Evolutionary conservation across 2,113 vertebrate species (phyloP), one percentile per base, ranked within the genome.

Genomic region (Mellivora capensis): DNA sequence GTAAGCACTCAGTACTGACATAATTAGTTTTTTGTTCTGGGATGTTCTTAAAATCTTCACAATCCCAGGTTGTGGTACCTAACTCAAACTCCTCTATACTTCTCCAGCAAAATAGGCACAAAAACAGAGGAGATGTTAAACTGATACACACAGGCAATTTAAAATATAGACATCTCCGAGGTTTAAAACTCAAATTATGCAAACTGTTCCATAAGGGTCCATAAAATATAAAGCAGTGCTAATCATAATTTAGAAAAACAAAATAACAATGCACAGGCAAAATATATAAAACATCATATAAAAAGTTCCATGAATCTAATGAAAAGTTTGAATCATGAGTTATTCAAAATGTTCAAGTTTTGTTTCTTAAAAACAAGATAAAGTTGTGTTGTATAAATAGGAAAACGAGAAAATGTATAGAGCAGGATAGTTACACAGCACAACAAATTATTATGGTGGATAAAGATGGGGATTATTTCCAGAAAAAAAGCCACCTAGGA

Each of bases 51-150:
- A 80, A 62, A 64, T 87, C 92, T 93, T 71, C n/a, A 93, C 39
- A 96, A 90, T 88, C 81, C 37, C 37, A 92, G 21, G 86, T 10
- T 31, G 3, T 44, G 49, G 37, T 92, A 17, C 23, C 14, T 83
- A 96, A 80, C 11, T 87, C 39, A 93, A 31, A 84, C 80, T 80
- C 29, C 76, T 90, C 34, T 96, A 84, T 1, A 79, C 11, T 67
- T 61, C 14, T 93, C 81, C 84, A 94, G 31, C 71, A 97, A 93
- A 94, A 74, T 47, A 34, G 67, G 6, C 90, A 96, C 47, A 96
- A 57, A 96, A 86, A 93, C 89, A 87, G n/a, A 94, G 27, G 10
- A 57, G 39, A 80, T 17, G 9, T 37, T 3, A 7, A 71, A 57
- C 39, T 37, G 18, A 87, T 84, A 87, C 6, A 1, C 12, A 52